Percentiles rank a stretch among this genome's conserved stretches.
phyloP scores from a whole-genome alignment of 1,140 invertebrate species.

The Saccostrea echinata region DNA sequence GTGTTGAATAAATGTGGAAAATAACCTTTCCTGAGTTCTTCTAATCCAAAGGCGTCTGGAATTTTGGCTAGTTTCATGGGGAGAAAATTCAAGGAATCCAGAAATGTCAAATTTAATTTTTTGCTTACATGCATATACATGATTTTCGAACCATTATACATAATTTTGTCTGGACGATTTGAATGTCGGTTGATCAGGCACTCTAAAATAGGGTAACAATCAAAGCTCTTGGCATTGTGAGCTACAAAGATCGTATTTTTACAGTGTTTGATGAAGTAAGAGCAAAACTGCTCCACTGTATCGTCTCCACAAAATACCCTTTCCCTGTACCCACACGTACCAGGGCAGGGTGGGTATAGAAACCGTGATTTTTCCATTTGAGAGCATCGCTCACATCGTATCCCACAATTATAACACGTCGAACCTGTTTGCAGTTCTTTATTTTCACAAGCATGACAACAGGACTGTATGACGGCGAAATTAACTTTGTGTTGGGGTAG shows the following conservation, averaged over 20 bases:
- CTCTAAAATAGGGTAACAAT: conserved; percentile 41
- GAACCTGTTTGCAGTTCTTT: neutral
- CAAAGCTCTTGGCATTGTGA: conserved; percentile 40
- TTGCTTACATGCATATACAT: too few species aligned
- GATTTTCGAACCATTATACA: too few species aligned
- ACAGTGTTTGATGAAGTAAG: neutral
- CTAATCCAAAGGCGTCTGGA: conserved; percentile 45
- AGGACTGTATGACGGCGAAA: conserved; percentile 4
- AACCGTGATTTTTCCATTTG: conserved; percentile 8
- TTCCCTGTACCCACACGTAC: conserved; percentile 31
- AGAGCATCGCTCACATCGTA: conserved; percentile 41
- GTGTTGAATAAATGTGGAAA: conserved; percentile 53
- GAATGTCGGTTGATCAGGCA: neutral
- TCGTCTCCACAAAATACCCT: conserved; percentile 21
- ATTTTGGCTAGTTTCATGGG: conserved; percentile 37
- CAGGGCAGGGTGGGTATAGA: conserved; percentile 1
- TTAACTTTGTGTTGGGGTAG: conserved; percentile 25
- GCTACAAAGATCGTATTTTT: conserved; percentile 32
- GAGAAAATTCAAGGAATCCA: conserved; percentile 45
- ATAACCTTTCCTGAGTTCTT: conserved; percentile 46
- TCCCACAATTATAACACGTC: conserved; percentile 39
- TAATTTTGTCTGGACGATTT: neutral
- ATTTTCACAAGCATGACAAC: conserved; percentile 13
- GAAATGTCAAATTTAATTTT: neutral
- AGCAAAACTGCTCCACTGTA: conserved; percentile 11